A percentile compares a stretch with the other conserved stretches of the same genome.
Evolutionary conservation across 1,140 invertebrate genomes (phyloP).

Genomic region (Pseudachorutes palmiensis): DNA sequence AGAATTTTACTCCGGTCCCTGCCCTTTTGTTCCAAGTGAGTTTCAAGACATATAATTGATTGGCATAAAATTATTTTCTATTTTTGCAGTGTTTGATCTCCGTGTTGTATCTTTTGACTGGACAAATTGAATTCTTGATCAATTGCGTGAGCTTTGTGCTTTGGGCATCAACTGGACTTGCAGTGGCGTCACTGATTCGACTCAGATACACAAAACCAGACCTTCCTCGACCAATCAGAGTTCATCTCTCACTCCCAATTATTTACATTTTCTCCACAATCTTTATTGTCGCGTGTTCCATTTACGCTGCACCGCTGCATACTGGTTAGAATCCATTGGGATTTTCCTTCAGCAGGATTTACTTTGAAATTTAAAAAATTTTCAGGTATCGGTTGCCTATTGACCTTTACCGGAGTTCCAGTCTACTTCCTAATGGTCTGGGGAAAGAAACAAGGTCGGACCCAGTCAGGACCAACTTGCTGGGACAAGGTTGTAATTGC

Average conservation of each 20-base stretch:
- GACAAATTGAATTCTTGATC: conserved; percentile 62
- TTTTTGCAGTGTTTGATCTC: conserved; percentile 59
- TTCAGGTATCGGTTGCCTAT: conserved; percentile 42
- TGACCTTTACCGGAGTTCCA: conserved; percentile 49
- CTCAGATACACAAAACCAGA: conserved; percentile 63
- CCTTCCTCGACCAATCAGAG: conserved; percentile 68
- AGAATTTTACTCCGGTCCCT: conserved; percentile 68
- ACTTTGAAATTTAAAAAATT: conserved; percentile 4
- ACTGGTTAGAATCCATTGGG: conserved; percentile 38
- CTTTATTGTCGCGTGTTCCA: conserved; percentile 48
- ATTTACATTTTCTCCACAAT: conserved; percentile 49
- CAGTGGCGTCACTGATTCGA: conserved; percentile 68
- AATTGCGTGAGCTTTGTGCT: conserved; percentile 72
- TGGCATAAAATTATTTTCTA: conserved; percentile 9
- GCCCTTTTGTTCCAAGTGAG: conserved; percentile 68
- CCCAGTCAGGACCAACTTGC: too few relatives aligned
- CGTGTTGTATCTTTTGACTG: conserved; percentile 60
- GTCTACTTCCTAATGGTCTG: conserved; percentile 47
- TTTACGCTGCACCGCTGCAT: conserved; percentile 43
- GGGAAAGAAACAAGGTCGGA: background rate
- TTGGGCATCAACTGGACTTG: conserved; percentile 64
- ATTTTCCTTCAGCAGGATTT: background rate
- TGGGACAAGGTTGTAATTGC: background rate
- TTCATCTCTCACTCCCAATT: conserved; percentile 53
- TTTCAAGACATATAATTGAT: too few relatives aligned